These are phyloP conservation scores for Dipodomys stephensi DNA, from an alignment of 2,113 vertebrate species.

Conservation along the genomic window DNA sequence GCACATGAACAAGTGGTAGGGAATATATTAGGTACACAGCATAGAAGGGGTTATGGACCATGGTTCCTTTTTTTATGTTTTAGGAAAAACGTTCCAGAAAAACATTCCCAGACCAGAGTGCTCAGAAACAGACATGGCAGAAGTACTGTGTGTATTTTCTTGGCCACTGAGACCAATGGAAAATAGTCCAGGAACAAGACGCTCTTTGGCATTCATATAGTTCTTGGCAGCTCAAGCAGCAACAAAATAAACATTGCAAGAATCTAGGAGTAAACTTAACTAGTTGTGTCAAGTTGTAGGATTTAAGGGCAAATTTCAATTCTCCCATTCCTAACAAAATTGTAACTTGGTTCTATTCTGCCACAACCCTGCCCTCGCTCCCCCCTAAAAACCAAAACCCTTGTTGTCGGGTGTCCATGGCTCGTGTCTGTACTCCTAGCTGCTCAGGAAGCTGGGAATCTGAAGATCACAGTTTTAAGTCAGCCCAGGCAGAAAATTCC, in stretches of 20 bases:
- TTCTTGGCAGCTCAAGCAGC: constrained; percentile 27
- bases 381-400: no score
- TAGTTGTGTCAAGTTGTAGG: background rate
- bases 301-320: background rate
- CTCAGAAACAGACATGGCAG: background rate
- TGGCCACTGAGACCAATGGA: constrained; percentile 29
- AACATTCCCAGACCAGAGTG: constrained; percentile 38
- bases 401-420: no score
- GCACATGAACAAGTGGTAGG: no score
- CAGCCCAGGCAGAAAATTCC: no score
- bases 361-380: background rate
- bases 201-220: constrained; percentile 45
- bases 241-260: constrained; percentile 30
- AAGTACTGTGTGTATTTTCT: background rate
- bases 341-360: constrained; percentile 46
- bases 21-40: background rate
- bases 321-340: background rate
- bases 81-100: constrained; percentile 23
- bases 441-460: no score
- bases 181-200: constrained; percentile 55
- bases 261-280: constrained; percentile 19
- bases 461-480: no score
- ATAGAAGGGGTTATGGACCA: background rate
- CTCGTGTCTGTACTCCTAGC: no score
- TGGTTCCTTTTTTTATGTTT: background rate